phyloP scores from a whole-genome alignment of 2,113 vertebrate species.

The Erpornis zantholeuca region DNA sequence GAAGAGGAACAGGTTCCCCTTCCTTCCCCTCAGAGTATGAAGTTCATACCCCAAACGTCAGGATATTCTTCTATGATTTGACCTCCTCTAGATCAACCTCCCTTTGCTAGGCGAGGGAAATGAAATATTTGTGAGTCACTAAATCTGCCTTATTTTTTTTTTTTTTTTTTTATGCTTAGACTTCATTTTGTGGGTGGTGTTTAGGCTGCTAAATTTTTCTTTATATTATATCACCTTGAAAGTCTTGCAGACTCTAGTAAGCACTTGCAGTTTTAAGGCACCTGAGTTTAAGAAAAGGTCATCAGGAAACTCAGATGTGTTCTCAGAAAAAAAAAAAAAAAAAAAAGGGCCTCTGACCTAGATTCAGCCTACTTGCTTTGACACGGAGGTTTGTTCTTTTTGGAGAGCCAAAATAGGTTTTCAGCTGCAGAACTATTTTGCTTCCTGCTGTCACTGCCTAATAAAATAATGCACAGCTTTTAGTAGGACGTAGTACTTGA shows the following conservation, averaged over 20 bases:
- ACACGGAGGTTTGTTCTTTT: neutral
- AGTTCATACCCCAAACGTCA: neutral
- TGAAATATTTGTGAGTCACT: neutral
- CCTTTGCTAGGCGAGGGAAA: neutral
- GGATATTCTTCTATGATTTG: neutral
- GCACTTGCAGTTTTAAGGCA: neutral
- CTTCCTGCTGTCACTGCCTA: neutral
- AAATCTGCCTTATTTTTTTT: too few species aligned
- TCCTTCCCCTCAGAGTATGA: neutral
- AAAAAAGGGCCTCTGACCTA: neutral
- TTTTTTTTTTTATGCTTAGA: neutral
- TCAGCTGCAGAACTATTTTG: neutral
- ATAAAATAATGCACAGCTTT: neutral
- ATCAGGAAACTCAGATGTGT: neutral
- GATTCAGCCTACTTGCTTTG: conserved; percentile 1
- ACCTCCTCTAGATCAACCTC: neutral
- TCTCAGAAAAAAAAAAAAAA: neutral
- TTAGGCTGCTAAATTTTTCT: neutral
- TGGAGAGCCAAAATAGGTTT: neutral
- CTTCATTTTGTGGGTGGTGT: neutral
- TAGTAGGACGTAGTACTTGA: neutral
- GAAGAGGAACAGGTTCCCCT: neutral
- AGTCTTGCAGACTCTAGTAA: neutral
- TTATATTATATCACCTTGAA: neutral
- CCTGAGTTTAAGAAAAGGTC: neutral